Percentiles rank a stretch among this genome's conserved stretches.
Conservation (phyloP, 2,797 vertebrate genomes). For the Anguilla marmorata region DNA sequence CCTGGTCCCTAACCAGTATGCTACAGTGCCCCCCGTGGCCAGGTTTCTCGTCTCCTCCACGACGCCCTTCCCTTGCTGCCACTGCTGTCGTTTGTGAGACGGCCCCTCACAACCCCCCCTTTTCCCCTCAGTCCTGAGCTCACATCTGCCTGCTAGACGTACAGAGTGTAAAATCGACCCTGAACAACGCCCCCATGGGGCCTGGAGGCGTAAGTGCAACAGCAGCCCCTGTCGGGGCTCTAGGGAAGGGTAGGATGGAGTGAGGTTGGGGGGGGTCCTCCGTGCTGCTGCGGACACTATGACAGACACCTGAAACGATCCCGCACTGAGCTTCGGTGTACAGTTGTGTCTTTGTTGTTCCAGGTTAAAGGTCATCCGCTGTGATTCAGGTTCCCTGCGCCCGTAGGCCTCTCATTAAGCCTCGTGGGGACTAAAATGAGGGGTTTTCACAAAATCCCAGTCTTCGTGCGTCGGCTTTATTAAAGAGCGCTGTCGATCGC, state of each 20-base stretch:
- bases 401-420: conserved; percentile 23
- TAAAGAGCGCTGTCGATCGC: conserved; percentile 29
- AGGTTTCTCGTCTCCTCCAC: background rate
- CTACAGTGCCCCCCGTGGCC: too few relatives aligned
- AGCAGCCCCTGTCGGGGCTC: conserved; percentile 1
- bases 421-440: conserved; percentile 37
- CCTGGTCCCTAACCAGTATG: too few relatives aligned
- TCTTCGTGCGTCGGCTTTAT: conserved; percentile 32
- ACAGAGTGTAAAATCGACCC: background rate
- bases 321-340: background rate
- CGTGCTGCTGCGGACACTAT: background rate
- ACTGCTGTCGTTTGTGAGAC: background rate
- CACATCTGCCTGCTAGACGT: background rate
- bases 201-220: background rate
- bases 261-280: too few relatives aligned
- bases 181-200: background rate
- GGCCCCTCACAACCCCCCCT: background rate
- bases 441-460: conserved; percentile 25
- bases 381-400: background rate
- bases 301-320: background rate
- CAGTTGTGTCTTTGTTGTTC: background rate
- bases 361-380: conserved; percentile 17
- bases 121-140: background rate
- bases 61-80: background rate
- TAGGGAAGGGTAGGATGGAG: background rate